Percentiles rank a stretch among this genome's conserved stretches.
These are phyloP conservation scores for Halcyon smyrnensis DNA, from an alignment of 2,797 vertebrate species.

Conservation along the genomic window DNA sequence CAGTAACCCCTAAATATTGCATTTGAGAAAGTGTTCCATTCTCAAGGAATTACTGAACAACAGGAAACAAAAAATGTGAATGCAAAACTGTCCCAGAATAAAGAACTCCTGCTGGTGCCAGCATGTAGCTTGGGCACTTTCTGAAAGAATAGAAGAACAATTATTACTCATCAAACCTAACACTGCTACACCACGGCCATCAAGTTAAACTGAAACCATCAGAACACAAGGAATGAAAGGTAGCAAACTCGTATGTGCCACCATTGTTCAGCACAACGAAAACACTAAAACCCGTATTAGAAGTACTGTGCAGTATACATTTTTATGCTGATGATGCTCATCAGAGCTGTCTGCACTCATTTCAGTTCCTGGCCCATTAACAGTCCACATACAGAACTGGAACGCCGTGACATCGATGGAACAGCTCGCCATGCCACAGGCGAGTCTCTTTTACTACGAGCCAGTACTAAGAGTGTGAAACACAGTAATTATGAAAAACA, in stretches of 20 bases:
- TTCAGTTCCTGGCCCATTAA: not conserved
- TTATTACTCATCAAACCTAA: not conserved
- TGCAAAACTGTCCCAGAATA: not conserved
- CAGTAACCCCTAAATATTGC: not conserved
- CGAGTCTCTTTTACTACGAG: not conserved
- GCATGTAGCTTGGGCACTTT: not conserved
- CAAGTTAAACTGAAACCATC: not conserved
- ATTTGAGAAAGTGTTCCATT: not conserved
- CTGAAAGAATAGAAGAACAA: not conserved
- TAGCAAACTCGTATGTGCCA: not conserved
- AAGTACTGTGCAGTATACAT: not conserved
- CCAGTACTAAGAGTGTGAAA: not conserved
- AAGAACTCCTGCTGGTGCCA: not conserved
- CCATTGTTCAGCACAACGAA: not conserved
- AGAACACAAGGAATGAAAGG: not conserved
- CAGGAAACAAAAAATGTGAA: not conserved
- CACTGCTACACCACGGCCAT: fast-evolving
- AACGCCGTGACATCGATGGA: not conserved
- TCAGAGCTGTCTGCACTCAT: not conserved
- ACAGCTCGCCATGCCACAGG: not conserved
- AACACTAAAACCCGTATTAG: not conserved
- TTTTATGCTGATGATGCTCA: not conserved
- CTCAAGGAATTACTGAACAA: not conserved
- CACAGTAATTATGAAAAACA: not conserved
- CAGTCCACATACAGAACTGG: not conserved